A percentile compares a stretch with the other conserved stretches of the same genome.
Evolutionary conservation across 2,797 vertebrate genomes (phyloP).

Genomic region (Coregonus suidteri): DNA sequence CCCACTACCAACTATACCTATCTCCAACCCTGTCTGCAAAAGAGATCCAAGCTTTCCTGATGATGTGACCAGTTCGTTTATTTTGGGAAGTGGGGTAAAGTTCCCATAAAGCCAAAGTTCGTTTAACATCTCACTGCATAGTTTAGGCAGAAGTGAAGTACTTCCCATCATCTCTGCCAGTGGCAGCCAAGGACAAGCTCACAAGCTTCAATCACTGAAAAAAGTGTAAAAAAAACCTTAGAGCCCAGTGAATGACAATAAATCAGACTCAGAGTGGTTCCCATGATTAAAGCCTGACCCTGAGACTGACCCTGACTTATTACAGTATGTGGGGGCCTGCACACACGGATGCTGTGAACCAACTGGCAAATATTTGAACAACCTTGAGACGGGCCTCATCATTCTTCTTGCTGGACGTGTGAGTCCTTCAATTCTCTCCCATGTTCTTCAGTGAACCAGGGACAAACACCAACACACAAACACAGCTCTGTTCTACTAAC

Average conservation of each 20-base stretch:
- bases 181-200: neutral
- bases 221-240: neutral
- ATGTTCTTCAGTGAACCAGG: conserved; percentile 15
- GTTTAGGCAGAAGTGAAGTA: neutral
- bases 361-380: conserved; percentile 38
- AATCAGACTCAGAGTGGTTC: neutral
- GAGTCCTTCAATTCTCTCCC: conserved; percentile 13
- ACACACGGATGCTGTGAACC: neutral
- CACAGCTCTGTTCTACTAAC: neutral
- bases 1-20: neutral
- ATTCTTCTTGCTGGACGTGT: conserved; percentile 6
- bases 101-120: neutral
- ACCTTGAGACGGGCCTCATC: conserved; percentile 15
- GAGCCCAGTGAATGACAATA: neutral
- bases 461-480: conserved; percentile 2
- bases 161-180: neutral
- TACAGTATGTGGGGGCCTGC: neutral
- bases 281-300: conserved; percentile 7
- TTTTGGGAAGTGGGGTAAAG: neutral
- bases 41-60: neutral
- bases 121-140: too few relatives aligned
- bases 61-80: neutral
- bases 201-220: neutral
- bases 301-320: conserved; percentile 11
- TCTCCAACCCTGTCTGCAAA: neutral